Evolutionary conservation across 2,888 invertebrate genomes (phyloP).

Genomic region (Blastobasis adustella): DNA sequence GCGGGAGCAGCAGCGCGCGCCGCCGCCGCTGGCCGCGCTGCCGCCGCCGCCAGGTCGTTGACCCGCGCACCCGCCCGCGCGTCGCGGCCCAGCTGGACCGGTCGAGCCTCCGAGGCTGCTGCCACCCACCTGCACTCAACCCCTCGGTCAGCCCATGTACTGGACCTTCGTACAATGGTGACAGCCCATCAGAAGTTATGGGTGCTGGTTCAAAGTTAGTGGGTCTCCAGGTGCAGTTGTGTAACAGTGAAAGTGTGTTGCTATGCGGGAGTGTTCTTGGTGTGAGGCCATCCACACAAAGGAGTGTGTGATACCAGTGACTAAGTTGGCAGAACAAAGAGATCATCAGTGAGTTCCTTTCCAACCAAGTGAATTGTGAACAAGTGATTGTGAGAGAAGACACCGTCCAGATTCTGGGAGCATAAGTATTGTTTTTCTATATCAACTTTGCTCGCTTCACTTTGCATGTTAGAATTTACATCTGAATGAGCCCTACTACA

Average conservation of each 20-base stretch:
- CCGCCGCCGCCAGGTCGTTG: slow-evolving; percentile 19
- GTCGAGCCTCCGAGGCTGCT: neutral
- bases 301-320: slow-evolving; percentile 7
- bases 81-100: neutral
- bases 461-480: neutral
- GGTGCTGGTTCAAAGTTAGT: slow-evolving; percentile 3
- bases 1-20: slow-evolving; percentile 19
- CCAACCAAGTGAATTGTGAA: neutral
- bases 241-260: slow-evolving; percentile 40
- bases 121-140: neutral
- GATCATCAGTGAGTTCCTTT: neutral
- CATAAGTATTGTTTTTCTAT: neutral
- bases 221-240: slow-evolving; percentile 21
- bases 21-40: slow-evolving; percentile 18
- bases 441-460: neutral
- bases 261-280: slow-evolving; percentile 14
- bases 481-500: neutral
- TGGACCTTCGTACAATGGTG: slow-evolving; percentile 10
- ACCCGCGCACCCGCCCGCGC: neutral
- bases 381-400: slow-evolving; percentile 5
- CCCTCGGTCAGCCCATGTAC: neutral
- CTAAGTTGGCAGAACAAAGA: slow-evolving; percentile 1
- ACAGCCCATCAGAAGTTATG: slow-evolving; percentile 5
- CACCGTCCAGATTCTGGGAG: neutral
- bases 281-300: slow-evolving; percentile 25